These are phyloP conservation scores for Phoebastria nigripes DNA, from an alignment of 2,797 vertebrate genomes.

Conservation along the genomic window DNA sequence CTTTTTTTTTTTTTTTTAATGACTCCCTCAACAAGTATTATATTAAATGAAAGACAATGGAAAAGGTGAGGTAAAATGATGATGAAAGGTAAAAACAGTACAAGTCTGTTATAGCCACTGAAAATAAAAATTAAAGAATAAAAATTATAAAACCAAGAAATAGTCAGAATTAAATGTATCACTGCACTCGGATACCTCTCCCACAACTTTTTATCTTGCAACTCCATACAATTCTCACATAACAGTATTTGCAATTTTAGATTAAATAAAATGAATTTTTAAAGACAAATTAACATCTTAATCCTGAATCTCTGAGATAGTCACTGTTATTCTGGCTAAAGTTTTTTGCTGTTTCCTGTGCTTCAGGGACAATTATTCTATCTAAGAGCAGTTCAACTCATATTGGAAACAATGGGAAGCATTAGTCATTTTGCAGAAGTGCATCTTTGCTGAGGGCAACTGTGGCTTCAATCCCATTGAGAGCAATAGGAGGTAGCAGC, in stretches of 20 bases:
- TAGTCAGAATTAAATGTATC: not conserved
- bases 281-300: not conserved
- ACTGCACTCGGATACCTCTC: not conserved
- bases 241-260: not conserved
- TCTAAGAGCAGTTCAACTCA: not conserved
- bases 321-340: not conserved
- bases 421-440: slow-evolving; percentile 45
- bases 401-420: slow-evolving; percentile 39
- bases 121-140: not conserved
- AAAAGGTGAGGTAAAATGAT: not conserved
- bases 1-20: not conserved
- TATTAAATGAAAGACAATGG: not conserved
- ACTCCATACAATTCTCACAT: not conserved
- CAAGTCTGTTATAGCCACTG: not conserved
- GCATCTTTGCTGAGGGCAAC: slow-evolving; percentile 9
- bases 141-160: not conserved
- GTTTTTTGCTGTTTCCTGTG: not conserved
- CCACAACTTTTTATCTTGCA: not conserved
- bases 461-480: slow-evolving; percentile 23
- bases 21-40: not conserved
- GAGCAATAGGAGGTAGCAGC: slow-evolving; percentile 36
- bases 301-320: not conserved
- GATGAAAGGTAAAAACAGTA: not conserved
- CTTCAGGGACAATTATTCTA: slow-evolving; percentile 4
- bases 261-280: not conserved